These are phyloP conservation scores for Amphipyra tragopoginis DNA, from an alignment of 2,888 invertebrate genomes.

Conservation along the genomic window DNA sequence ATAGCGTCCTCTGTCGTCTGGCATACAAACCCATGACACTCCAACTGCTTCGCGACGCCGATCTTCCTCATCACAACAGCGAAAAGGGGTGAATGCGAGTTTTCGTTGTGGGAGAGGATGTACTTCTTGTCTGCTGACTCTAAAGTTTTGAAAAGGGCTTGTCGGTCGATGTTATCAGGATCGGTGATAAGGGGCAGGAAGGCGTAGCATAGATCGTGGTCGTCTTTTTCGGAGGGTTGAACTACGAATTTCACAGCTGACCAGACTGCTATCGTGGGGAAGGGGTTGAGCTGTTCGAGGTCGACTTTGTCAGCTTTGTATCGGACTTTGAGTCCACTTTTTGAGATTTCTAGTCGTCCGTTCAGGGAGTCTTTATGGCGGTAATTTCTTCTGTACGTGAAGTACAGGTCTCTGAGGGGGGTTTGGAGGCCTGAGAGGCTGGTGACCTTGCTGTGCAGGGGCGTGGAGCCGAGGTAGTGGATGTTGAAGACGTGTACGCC, in stretches of 20 bases:
- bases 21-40: slow-evolving; percentile 97
- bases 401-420: slow-evolving; percentile 94
- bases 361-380: slow-evolving; percentile 88
- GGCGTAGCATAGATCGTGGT: slow-evolving; percentile 91
- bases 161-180: slow-evolving; percentile 94
- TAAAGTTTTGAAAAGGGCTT: slow-evolving; percentile 91
- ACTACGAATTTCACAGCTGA: slow-evolving; percentile 96
- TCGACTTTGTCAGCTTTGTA: slow-evolving; percentile 91
- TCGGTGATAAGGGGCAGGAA: slow-evolving; percentile 96
- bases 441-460: slow-evolving; percentile 94
- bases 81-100: slow-evolving; percentile 95
- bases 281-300: slow-evolving; percentile 93
- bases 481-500: slow-evolving; percentile 92
- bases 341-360: slow-evolving; percentile 92
- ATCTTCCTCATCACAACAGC: slow-evolving; percentile 96
- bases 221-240: slow-evolving; percentile 90
- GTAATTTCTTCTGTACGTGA: slow-evolving; percentile 89
- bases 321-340: slow-evolving; percentile 93
- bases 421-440: slow-evolving; percentile 95
- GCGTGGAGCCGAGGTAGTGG: slow-evolving; percentile 95
- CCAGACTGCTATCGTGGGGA: slow-evolving; percentile 98
- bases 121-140: slow-evolving; percentile 89
- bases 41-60: slow-evolving; percentile 94
- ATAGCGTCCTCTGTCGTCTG: slow-evolving; percentile 97
- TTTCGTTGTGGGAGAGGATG: slow-evolving; percentile 89